phyloP scores from a whole-genome alignment of 2,113 vertebrate species.

The Helogale parvula region DNA sequence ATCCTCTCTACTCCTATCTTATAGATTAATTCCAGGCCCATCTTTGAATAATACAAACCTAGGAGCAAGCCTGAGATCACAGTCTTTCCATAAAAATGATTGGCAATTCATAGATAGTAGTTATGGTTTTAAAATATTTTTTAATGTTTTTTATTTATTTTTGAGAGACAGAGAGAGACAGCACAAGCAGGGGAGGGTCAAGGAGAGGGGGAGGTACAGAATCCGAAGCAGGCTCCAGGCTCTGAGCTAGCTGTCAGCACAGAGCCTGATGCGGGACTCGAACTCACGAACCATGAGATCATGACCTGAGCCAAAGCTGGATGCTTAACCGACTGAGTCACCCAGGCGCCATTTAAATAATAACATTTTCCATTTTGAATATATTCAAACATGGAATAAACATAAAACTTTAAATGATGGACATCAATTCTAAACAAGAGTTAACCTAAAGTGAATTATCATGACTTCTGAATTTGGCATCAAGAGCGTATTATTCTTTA shows the following conservation, averaged over 20 bases:
- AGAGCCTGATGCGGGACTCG: no score
- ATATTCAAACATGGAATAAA: not conserved
- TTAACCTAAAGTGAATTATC: not conserved
- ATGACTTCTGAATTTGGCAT: not conserved
- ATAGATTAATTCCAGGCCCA: not conserved
- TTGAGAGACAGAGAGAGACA: no score
- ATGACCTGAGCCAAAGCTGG: no score
- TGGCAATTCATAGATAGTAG: not conserved
- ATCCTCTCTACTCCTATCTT: not conserved
- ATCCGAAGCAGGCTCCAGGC: no score
- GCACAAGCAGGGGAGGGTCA: no score
- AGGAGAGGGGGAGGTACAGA: no score
- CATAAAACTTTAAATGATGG: not conserved
- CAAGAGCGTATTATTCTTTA: not conserved
- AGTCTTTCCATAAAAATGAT: not conserved
- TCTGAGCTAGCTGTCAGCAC: no score
- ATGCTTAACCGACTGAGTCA: no score
- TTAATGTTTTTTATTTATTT: no score
- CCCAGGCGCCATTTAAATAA: not conserved
- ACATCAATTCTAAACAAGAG: not conserved
- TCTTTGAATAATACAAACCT: not conserved
- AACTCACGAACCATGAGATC: no score
- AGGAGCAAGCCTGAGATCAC: not conserved
- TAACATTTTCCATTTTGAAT: not conserved
- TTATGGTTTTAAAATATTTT: not conserved